Base-by-base conservation (phyloP, 2,888 invertebrate genomes). In the Boloria selene region DNA sequence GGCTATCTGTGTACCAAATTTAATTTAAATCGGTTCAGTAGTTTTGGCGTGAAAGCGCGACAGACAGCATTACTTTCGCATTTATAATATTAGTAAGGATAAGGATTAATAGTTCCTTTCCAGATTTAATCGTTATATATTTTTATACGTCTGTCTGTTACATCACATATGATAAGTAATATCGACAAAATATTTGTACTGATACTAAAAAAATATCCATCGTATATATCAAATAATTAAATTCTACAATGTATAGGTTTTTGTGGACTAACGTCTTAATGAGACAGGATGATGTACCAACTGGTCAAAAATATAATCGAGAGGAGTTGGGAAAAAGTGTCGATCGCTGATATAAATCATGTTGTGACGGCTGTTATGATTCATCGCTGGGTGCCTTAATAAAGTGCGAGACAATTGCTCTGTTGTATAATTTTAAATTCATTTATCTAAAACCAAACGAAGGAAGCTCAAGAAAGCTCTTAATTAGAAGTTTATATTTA, bases 201-300 rank as follows among this genome's bases (percentile, higher is more conserved):
- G n/a, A 47, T 7, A 47, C n/a, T 47, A 47, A 10, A 45, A 10
- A 45, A 45, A 13, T n/a, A 6, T n/a, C 14, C 47, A 47, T 50
- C 13, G 45, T 56, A 5, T 45, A n/a, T n/a, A n/a, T 22, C 0
- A 17, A 44, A 56, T 26, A 13, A 38, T 17, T 16, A 13, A 13
- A 16, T 7, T 17, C 31, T 31, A 56, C 55, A 45, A 44, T 56
- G 55, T 45, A 26, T 26, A 10, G n/a, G 13, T 45, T 56, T 45
- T 52, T 38, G 38, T 50, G 64, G 70, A 74, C 72, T 75, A 78
- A 77, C 71, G 73, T 74, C 77, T 75, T 78, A 79, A 80, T 80
- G 78, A 80, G 79, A 77, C 80, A 78, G 44, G 71, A 76, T 78
- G 77, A 77, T 75, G 74, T 70, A 77, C 54, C 70, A 61, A 61